Base-by-base conservation (phyloP, 2,888 invertebrate species). In the Cheilosia grossa region DNA sequence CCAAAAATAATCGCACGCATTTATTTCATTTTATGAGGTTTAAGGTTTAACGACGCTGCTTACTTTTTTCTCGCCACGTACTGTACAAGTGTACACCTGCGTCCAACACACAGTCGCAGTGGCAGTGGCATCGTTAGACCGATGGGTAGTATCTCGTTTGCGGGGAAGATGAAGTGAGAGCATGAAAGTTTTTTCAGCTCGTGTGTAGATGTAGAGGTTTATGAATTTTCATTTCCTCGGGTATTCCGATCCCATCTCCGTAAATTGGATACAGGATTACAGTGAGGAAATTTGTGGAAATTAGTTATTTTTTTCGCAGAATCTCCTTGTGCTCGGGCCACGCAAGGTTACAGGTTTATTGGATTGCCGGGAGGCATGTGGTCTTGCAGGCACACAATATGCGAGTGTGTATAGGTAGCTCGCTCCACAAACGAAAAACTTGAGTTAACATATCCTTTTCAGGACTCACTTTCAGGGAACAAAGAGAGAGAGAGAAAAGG, bases 1-100 rank as follows among this genome's bases (percentile, higher is more conserved):
- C 85, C 59, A 77, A 81, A 85, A 85, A 85, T 85, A 85, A 85
- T 85, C 85, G 81, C 85, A 85, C 85, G 85, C 85, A 85, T 85
- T 85, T 85, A 85, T 85, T 85, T 77, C 81, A 75, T 81, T 85
- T 81, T 85, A 85, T 85, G 85, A 81, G 85, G 85, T 85, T 85
- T 81, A 81, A 85, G 85, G 85, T 80, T 85, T 80, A 85, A 80
- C 79, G 66, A 47, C 73, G 61, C 1, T 40, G 30, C n/a, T 49
- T 67, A 24, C 21, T 37, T 67, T 17, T 37, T 58, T 58, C 24
- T 33, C 30, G 19, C 42, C 80, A 85, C 70, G 79, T 80, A 72
- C 44, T 37, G 61, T 37, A 56, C 21, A 21, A 21, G 21, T 21
- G 21, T 21, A 21, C 81, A 85, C 85, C 85, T 85, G 85, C 49